These are phyloP conservation scores for Neuroscelio doddi DNA, from an alignment of 2,888 invertebrate genomes.

Conservation along the genomic window DNA sequence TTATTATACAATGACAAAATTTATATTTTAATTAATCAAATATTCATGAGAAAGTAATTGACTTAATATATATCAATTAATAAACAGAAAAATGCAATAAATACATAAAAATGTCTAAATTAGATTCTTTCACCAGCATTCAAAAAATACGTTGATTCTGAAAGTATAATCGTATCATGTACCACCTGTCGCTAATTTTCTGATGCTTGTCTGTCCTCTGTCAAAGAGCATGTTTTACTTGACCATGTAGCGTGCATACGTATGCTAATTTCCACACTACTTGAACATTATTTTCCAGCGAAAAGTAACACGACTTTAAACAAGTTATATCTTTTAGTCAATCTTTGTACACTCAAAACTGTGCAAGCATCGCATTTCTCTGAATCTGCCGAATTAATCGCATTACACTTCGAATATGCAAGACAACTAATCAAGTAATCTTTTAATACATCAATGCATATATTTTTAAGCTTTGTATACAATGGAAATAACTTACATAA, in stretches of 20 bases:
- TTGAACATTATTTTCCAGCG: constrained; percentile 32
- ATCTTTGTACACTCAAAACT: constrained; percentile 8
- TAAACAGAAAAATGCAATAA: too few species aligned
- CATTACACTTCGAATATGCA: too few species aligned
- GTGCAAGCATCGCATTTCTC: constrained; percentile 15
- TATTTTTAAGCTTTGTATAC: not conserved
- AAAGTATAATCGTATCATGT: too few species aligned
- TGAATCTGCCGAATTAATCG: constrained; percentile 20
- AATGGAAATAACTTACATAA: not conserved
- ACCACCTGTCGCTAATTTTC: constrained; percentile 62
- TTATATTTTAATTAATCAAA: too few species aligned
- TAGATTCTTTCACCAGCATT: too few species aligned
- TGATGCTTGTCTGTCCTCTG: constrained; percentile 56
- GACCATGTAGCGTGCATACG: constrained; percentile 52
- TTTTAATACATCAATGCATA: constrained; percentile 1
- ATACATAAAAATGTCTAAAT: too few species aligned
- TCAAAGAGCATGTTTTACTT: constrained; percentile 50
- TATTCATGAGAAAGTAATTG: too few species aligned
- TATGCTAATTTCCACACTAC: constrained; percentile 55
- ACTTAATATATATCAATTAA: too few species aligned
- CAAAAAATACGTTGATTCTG: too few species aligned
- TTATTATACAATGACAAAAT: too few species aligned
- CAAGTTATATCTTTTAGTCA: constrained; percentile 14
- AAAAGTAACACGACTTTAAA: constrained; percentile 25
- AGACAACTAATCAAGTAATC: not conserved